Evolutionary conservation across 2,888 invertebrate genomes (phyloP), one percentile per base, ranked within the genome.

Genomic region (Dichetophora obliterata): DNA sequence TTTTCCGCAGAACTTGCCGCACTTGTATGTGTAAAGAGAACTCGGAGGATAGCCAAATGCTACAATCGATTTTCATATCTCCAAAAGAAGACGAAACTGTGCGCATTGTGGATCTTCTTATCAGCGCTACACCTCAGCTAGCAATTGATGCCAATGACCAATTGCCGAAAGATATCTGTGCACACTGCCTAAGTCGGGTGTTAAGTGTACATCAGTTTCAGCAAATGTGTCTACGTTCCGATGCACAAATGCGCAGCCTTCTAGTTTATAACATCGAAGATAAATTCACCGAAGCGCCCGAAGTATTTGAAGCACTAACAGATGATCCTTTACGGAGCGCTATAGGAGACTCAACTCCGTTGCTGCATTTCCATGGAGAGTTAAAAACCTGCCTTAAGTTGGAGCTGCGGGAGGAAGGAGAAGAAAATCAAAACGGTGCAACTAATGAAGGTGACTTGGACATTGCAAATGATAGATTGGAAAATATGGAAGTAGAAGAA

Each of bases 91-190:
- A 52, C 50, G 11, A 50, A 65, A 9, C 69, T 61, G 27, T 73
- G 37, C 54, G 75, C 22, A 78, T 77, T 86, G 72, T 86, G 85
- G 85, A 84, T 79, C 87, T 90, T 87, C 83, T 90, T 72, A 84
- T 86, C 79, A 82, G 72, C 70, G 87, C 86, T 77, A 82, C 86
- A 48, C 82, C 86, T 66, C 82, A 79, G 65, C 24, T 90, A 16
- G 80, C 87, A 87, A 86, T 90, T 75, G 86, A 87, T 19, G 79
- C 87, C 22, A 90, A 90, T 57, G 93, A 93, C 88, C 91, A 91
- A 54, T 85, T 93, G 75, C 93, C 93, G 0, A 91, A 92, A 82
- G 90, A 90, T 74, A 88, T 93, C 68, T 93, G 93, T 82, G 82
- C 88, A 79, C 87, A 89, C 16, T 93, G 93, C 84, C 88, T 90